These are phyloP conservation scores for Amblyraja radiata DNA, from an alignment of 2,797 vertebrate genomes.

Conservation along the genomic window DNA sequence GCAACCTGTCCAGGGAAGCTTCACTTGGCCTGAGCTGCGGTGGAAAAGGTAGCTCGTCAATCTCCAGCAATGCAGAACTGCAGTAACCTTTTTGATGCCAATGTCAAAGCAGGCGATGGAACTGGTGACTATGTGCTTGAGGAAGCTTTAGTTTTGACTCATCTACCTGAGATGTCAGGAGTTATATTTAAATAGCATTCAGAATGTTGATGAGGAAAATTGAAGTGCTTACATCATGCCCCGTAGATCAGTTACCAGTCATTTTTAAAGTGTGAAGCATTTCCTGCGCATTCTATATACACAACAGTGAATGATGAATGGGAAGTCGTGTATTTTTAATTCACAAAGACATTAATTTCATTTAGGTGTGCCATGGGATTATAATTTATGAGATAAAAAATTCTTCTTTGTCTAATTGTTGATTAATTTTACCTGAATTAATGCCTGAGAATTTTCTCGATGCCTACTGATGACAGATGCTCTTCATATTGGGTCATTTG, in stretches of 20 bases:
- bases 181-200: neutral
- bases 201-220: neutral
- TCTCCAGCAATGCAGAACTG: neutral
- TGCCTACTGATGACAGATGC: neutral
- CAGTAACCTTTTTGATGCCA: neutral
- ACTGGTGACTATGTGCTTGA: neutral
- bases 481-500: neutral
- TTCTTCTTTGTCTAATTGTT: neutral
- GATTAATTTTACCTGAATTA: neutral
- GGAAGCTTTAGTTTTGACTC: neutral
- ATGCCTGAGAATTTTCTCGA: conserved; percentile 5
- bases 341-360: neutral
- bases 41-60: neutral
- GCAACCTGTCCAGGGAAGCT: neutral
- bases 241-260: neutral
- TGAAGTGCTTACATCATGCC: neutral
- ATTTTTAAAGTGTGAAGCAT: neutral
- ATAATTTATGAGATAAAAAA: neutral
- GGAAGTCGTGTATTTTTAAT: neutral
- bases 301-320: neutral
- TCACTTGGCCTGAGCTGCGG: neutral
- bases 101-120: neutral
- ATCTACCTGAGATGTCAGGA: too few species aligned
- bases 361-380: neutral
- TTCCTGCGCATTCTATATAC: neutral